Base-by-base conservation (phyloP, 2,888 invertebrate species). In the Apodemia hepburni region DNA sequence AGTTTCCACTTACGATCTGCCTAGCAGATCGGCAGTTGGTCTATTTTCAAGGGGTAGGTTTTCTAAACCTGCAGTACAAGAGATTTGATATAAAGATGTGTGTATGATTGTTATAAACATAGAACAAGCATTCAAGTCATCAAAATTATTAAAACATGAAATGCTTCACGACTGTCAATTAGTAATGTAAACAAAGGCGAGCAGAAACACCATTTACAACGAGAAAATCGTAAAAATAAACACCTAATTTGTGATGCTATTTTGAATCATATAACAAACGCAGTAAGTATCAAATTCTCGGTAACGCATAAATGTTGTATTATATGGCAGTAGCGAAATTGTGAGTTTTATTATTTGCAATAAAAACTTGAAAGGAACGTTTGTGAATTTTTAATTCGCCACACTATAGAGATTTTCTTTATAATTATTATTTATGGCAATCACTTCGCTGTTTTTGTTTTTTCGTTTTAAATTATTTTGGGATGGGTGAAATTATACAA, bases 331-430 rank as follows among this genome's bases (percentile, higher is more conserved):
- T 62, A 42, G 54, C 42, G 62, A 62, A 60, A 60, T 60, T 65
- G 66, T 64, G 65, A 66, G 60, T 68, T 67, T 68, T 69, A 70
- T 64, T 64, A 69, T 66, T 63, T 61, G 57, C 64, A 65, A 69
- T 69, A 70, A 70, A 70, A 68, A 64, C 58, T 62, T 58, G 60
- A 51, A 57, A 61, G 61, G 58, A 62, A 65, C 63, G 63, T 62
- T 62, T 62, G 57, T 69, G 65, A 68, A 68, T 66, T 63, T 69
- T 70, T 68, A 64, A 68, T 69, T 62, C 58, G 57, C 64, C 54
- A 61, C 60, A 42, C 64, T 62, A 63, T 65, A 69, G 62, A 65
- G 68, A 66, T 64, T 65, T 42, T 64, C 57, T 42, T 54, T 63
- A 49, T 61, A 64, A 65, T 68, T 65, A 69, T 68, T 65, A 66